phyloP scores from a whole-genome alignment of 2,888 invertebrate genomes.

The Orchesella flavescens region DNA sequence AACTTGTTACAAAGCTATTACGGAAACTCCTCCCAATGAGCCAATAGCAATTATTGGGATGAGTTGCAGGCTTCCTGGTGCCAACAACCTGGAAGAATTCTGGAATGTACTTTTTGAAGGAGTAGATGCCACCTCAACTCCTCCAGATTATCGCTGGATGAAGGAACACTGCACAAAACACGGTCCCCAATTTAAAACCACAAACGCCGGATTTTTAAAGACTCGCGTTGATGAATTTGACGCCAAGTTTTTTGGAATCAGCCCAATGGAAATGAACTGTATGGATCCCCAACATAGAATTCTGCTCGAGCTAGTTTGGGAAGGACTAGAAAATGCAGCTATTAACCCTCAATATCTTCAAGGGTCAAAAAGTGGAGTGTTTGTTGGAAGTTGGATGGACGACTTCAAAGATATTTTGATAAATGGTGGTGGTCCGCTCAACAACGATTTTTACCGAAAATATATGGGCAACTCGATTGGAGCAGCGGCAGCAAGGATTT shows the following conservation, averaged over 20 bases:
- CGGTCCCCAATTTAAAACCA: background rate
- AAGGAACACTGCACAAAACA: background rate
- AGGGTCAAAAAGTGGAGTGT: constrained; percentile 15
- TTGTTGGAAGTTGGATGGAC: constrained; percentile 37
- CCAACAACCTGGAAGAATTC: constrained; percentile 27
- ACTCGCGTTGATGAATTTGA: constrained; percentile 20
- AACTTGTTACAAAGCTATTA: too few relatives aligned
- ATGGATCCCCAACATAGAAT: constrained; percentile 31
- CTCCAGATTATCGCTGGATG: constrained; percentile 5
- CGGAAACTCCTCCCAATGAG: too few relatives aligned
- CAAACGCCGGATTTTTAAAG: constrained; percentile 4
- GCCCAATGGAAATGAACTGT: background rate
- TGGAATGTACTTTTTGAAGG: constrained; percentile 20
- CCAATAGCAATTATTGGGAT: constrained; percentile 27
- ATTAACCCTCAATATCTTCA: constrained; percentile 9
- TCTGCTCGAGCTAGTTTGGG: constrained; percentile 32
- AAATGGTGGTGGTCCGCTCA: background rate
- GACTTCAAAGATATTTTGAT: constrained; percentile 34
- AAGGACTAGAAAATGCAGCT: constrained; percentile 28
- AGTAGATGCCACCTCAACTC: background rate
- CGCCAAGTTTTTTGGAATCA: constrained; percentile 10
- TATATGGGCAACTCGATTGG: constrained; percentile 55
- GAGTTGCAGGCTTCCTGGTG: constrained; percentile 17
- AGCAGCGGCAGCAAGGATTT: constrained; percentile 42
- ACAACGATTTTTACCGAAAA: constrained; percentile 20